Evolutionary conservation across 2,888 invertebrate species (phyloP), one percentile per base, ranked within the genome.

Genomic region (Adelphocoris suturalis): DNA sequence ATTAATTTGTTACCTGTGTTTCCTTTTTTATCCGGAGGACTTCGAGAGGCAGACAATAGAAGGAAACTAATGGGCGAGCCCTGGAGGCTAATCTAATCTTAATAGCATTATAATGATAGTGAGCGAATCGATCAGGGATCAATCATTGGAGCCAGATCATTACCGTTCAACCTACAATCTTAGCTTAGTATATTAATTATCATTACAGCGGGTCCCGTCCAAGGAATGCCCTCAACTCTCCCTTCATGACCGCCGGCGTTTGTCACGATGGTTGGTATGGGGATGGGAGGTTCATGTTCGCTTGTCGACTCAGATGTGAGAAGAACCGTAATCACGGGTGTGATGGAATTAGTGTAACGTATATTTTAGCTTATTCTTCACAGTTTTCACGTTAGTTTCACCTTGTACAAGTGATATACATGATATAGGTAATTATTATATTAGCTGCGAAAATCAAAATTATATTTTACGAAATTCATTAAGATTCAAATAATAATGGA

Each of bases 31-130:
- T 82, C 68, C 82, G 14, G 48, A 68, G 89, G 82, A 68, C 55
- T 82, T 28, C 37, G 37, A 52, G 52, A 88, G 86, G 88, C 88
- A 88, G 61, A 89, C 89, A 89, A 89, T 89, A 89, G 89, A 76
- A 68, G 90, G 90, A 90, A 91, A 89, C 91, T 91, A 90, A 91
- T 91, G 91, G 91, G 88, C 88, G 48, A 86, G 87, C 86, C 91
- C 89, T 76, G 55, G 46, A 88, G 90, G 90, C 89, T 91, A 91
- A 91, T 91, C 90, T 91, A 90, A 91, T 90, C 90, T 91, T 91
- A 91, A 91, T 91, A 91, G 90, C 90, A 87, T 91, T 91, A 91
- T 91, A 91, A 91, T 91, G 91, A 91, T 91, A 90, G 89, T 82
- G 90, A 90, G 81, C 75, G 86, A 85, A 91, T 91, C 91, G 91